These are phyloP conservation scores for Fistularia commersonii DNA, from an alignment of 2,797 vertebrate genomes.

Conservation along the genomic window DNA sequence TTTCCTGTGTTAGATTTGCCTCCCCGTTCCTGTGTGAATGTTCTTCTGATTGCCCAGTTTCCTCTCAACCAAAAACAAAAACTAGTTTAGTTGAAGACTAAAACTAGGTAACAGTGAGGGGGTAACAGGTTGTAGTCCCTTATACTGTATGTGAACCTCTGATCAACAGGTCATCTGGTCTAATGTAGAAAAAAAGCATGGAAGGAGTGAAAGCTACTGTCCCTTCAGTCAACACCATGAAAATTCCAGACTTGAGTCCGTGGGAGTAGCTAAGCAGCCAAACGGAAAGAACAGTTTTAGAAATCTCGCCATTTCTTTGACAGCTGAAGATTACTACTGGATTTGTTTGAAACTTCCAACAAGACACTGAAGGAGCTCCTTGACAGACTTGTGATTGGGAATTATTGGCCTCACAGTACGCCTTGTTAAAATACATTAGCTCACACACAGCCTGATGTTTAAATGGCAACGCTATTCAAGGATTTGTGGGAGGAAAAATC, in stretches of 20 bases:
- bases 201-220: constrained; percentile 35
- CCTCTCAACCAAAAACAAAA: too few species aligned
- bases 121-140: too few species aligned
- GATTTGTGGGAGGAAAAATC: constrained; percentile 55
- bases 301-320: constrained; percentile 64
- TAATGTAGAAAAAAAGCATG: background rate
- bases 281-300: constrained; percentile 55
- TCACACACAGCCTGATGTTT: constrained; percentile 51
- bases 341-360: constrained; percentile 60
- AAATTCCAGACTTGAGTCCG: constrained; percentile 54
- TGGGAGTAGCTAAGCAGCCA: constrained; percentile 63
- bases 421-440: constrained; percentile 66
- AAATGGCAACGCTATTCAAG: constrained; percentile 56
- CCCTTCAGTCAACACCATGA: constrained; percentile 50
- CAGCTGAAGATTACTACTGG: constrained; percentile 62
- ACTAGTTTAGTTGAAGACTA: too few species aligned
- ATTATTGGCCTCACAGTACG: constrained; percentile 49
- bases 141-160: too few species aligned
- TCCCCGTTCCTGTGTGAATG: too few species aligned
- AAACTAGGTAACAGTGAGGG: too few species aligned
- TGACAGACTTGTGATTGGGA: constrained; percentile 52
- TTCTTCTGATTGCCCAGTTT: too few species aligned
- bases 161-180: too few species aligned
- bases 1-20: too few species aligned
- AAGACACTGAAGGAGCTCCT: constrained; percentile 52